Conservation (phyloP, 2,797 vertebrate genomes). For the Potorous gilbertii region DNA sequence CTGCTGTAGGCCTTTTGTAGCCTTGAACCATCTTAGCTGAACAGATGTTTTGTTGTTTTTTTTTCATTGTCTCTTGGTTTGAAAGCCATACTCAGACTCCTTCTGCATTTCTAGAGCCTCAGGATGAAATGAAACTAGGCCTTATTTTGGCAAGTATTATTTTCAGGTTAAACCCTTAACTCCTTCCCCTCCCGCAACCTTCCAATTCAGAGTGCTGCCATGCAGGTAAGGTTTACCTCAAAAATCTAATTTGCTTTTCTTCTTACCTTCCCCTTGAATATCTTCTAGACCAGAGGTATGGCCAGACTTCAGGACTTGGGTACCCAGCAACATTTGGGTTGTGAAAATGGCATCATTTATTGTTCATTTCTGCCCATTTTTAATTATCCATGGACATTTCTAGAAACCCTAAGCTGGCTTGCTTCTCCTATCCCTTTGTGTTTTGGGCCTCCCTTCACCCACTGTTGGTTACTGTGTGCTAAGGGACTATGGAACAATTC, state of each 20-base stretch:
- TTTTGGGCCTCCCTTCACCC: not conserved
- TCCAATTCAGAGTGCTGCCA: not conserved
- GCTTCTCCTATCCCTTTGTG: not conserved
- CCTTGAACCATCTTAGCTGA: not conserved
- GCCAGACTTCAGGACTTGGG: not conserved
- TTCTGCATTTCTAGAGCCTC: not conserved
- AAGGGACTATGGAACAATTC: not conserved
- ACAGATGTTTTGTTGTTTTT: not conserved
- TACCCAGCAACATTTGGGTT: not conserved
- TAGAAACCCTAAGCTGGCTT: not conserved
- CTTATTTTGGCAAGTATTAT: not conserved
- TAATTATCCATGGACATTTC: not conserved
- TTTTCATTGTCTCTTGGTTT: not conserved
- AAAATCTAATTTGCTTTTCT: not conserved
- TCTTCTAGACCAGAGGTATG: not conserved
- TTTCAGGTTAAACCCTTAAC: not conserved
- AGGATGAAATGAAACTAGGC: not conserved
- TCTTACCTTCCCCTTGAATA: not conserved
- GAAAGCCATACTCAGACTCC: not conserved
- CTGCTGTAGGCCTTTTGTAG: not conserved
- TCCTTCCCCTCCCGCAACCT: not conserved
- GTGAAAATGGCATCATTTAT: not conserved
- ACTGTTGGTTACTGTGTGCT: not conserved
- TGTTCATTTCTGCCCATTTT: not conserved
- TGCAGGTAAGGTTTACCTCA: not conserved